Evolutionary conservation across 1,140 invertebrate genomes (phyloP), one percentile per base, ranked within the genome.

Genomic region (Oscheius sp.): DNA sequence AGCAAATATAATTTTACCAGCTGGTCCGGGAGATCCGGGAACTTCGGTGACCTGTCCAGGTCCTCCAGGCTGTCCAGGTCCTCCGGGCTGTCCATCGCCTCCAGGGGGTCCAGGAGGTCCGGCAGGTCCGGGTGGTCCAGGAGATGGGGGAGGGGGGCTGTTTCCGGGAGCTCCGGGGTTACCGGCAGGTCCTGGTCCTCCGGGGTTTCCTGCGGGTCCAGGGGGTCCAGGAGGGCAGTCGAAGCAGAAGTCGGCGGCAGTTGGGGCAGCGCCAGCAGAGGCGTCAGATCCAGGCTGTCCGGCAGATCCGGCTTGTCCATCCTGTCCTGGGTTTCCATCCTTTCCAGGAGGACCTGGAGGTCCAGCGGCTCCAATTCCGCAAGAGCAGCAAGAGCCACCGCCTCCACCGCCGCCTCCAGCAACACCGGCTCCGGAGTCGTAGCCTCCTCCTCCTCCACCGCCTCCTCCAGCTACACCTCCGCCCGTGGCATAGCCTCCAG

Each of bases 181-280:
- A 20, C 49, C 49, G 28, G 49, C 7, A 20, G 61, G 61, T 10
- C 69, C 69, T 45, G 61, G 61, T 52, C 31, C 42, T 72, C 69
- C 74, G 18, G 74, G 31, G 32, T 73, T 73, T 65, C 74, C 74
- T 59, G 74, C 65, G 32, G 74, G 74, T 71, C 74, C 74, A 46
- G 74, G 35, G 20, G 74, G 74, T 49, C 68, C 74, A 46, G 68
- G 59, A 34, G 74, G 74, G 61, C 74, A 75, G 45, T 73, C 68
- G 61, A 75, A 75, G 32, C 74, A 75, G 68, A 73, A 73, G 23
- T 75, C 74, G 13, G 63, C 69, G 34, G 58, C 68, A 18, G 59
- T 29, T 36, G 74, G 74, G 0, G 52, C 46, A 1, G 29, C 69
- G 32, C 42, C 23, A 2, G 74, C 31, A 4, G 74, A 29, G 1